Evolutionary conservation across 2,888 invertebrate species (phyloP), one percentile per base, ranked within the genome.

Genomic region (Caenorhabditis panamensis): DNA sequence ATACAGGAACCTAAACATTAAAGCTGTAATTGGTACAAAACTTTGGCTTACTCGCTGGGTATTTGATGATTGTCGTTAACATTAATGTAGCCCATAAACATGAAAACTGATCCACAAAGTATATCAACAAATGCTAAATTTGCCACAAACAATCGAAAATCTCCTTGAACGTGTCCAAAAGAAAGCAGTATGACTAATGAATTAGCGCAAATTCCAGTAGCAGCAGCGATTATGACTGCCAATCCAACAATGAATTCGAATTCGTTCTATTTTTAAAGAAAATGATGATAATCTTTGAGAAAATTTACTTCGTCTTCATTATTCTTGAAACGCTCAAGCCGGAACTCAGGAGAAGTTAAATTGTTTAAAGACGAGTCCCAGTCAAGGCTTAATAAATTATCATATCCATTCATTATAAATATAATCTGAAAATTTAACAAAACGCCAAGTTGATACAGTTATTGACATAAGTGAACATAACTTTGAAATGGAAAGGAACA

Each of bases 11-110:
- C 68, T 71, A 49, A 47, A 68, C 3, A 18, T 41, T 13, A 41
- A 41, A 13, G 13, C 2, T 41, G 11, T 2, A 41, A 13, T 11
- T 2, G 5, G 41, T 41, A 13, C 5, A 41, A 13, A 41, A 41
- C 9, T 13, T 41, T 6, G 13, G 13, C 82, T 63, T 28, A 82
- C 71, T 82, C 36, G 61, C 76, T 81, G 1, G 86, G 81, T 11
- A 84, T 69, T 41, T 76, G 76, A 68, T 83, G 80, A 49, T 81
- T 49, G 47, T 82, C 80, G 36, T 82, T 68, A 16, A 88, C 79
- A 68, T 88, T 88, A 11, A 88, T 82, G 51, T 86, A 88, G 2
- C 88, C 88, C 85, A 88, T 86, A 37, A 88, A 87, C 44, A 86
- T 84, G 37, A 85, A 88, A 8, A 88, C 66, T 9, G 83, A 47